Percentiles rank a stretch among this genome's conserved stretches.
These are phyloP conservation scores for Conger conger DNA, from an alignment of 2,113 vertebrate species.

Conservation along the genomic window DNA sequence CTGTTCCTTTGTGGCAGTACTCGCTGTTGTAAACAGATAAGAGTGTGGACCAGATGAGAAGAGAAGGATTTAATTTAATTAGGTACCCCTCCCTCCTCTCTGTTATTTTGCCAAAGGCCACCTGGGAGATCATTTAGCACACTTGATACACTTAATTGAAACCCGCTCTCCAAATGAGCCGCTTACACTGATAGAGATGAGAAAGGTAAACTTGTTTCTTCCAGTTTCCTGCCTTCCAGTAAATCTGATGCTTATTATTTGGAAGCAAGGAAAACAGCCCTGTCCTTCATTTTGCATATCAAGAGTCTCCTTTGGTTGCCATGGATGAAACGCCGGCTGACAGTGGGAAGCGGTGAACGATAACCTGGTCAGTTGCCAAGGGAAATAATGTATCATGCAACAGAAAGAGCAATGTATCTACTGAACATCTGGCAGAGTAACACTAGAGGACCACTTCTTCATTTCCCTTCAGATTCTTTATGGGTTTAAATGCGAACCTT, in stretches of 20 bases:
- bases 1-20: not conserved
- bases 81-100: not conserved
- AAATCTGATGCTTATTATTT: not conserved
- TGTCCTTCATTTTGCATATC: not conserved
- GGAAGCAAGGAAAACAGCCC: not conserved
- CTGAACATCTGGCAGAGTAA: not conserved
- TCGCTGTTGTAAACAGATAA: constrained; percentile 7
- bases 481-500: not conserved
- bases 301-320: not conserved
- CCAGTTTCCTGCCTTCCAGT: not conserved
- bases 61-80: constrained; percentile 1
- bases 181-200: not conserved
- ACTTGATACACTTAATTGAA: constrained; percentile 10
- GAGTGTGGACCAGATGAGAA: constrained; percentile 6
- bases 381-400: not conserved
- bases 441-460: not conserved
- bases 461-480: not conserved
- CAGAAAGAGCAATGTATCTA: not conserved
- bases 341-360: not conserved
- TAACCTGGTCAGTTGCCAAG: not conserved
- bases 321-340: not conserved
- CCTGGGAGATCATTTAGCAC: not conserved
- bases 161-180: not conserved
- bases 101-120: constrained; percentile 7
- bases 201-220: not conserved